Percentiles rank a stretch among this genome's conserved stretches.
Conservation (phyloP, 2,797 vertebrate genomes). For the Phalanger gymnotis region DNA sequence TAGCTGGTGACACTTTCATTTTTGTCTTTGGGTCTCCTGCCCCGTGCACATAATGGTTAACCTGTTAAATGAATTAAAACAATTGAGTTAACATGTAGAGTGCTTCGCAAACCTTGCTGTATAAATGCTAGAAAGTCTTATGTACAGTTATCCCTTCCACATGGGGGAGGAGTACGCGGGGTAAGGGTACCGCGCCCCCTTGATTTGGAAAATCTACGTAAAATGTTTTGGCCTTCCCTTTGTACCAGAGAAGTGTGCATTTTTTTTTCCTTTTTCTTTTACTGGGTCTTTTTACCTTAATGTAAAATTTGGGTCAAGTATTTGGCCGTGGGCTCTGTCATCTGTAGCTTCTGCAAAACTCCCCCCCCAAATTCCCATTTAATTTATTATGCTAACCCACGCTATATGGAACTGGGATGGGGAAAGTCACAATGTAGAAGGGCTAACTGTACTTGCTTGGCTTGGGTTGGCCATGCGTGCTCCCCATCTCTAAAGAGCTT, state of each 20-base stretch:
- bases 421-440: neutral
- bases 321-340: neutral
- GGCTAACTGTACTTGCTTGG: too few relatives aligned
- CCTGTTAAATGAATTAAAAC: neutral
- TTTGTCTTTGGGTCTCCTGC: neutral
- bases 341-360: neutral
- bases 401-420: neutral
- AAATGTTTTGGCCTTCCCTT: neutral
- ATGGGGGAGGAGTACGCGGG: neutral
- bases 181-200: too few relatives aligned
- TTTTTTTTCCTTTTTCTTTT: neutral
- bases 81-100: neutral
- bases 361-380: neutral
- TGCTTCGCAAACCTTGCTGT: neutral
- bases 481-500: neutral
- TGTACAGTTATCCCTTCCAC: neutral
- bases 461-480: neutral
- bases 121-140: neutral
- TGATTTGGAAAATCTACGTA: neutral
- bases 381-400: neutral
- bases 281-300: neutral
- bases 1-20: neutral
- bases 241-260: neutral
- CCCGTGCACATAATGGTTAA: too few relatives aligned
- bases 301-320: neutral